Percentiles rank a stretch among this genome's conserved stretches.
These are phyloP conservation scores for Agrochola lota DNA, from an alignment of 2,888 invertebrate species.

Conservation along the genomic window DNA sequence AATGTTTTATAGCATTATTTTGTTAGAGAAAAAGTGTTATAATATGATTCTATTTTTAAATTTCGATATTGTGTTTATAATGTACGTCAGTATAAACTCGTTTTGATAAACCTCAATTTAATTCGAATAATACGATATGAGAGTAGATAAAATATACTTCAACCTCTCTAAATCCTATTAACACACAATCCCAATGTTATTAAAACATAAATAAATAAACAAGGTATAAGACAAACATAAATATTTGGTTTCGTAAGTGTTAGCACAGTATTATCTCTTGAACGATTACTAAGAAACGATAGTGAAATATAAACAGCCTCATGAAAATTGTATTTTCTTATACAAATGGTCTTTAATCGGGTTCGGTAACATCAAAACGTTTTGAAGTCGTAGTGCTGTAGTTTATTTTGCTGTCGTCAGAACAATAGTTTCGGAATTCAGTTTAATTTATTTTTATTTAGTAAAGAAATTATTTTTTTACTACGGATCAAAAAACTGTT, in stretches of 20 bases:
- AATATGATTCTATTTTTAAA: no score
- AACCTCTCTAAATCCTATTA: not conserved
- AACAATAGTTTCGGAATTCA: not conserved
- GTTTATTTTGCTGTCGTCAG: constrained; percentile 25
- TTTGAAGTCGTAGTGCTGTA: no score
- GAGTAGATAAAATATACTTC: no score
- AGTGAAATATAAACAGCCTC: constrained; percentile 69
- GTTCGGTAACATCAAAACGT: not conserved
- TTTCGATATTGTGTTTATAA: no score
- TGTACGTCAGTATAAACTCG: no score
- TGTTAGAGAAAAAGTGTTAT: no score
- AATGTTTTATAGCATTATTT: no score
- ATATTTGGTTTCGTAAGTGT: constrained; percentile 28
- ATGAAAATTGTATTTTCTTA: constrained; percentile 61
- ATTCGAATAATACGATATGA: no score
- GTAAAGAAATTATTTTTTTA: no score
- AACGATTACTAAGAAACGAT: constrained; percentile 60
- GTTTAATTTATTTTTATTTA: no score
- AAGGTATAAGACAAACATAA: constrained; percentile 26
- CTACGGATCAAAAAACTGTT: no score
- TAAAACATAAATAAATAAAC: constrained; percentile 44
- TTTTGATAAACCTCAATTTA: no score
- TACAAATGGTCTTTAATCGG: constrained; percentile 40
- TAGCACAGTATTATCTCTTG: constrained; percentile 21
- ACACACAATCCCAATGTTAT: constrained; percentile 1